Evolutionary conservation across 2,797 vertebrate species (phyloP).

Genomic region (Rachycentron canadum): DNA sequence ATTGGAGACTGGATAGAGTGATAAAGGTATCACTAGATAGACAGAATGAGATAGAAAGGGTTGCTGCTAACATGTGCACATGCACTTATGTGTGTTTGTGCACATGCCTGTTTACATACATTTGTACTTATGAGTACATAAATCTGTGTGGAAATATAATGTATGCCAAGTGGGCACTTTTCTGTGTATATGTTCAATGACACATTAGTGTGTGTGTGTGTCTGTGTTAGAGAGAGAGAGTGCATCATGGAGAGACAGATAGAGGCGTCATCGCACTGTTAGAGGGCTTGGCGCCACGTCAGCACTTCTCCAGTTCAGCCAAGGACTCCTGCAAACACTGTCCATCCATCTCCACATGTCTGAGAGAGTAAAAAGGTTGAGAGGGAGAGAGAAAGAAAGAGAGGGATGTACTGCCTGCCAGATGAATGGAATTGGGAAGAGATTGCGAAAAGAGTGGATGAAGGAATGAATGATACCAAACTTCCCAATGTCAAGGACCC

Average conservation of each 20-base stretch:
- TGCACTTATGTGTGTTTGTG: slow-evolving; percentile 30
- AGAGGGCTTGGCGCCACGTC: slow-evolving; percentile 79
- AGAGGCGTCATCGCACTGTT: slow-evolving; percentile 78
- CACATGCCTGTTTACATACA: slow-evolving; percentile 17
- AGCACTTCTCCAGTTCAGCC: slow-evolving; percentile 86
- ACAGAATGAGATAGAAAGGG: slow-evolving; percentile 47
- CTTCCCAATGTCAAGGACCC: slow-evolving; percentile 40
- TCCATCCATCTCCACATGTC: slow-evolving; percentile 75
- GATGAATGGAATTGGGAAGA: slow-evolving; percentile 31
- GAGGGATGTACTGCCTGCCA: slow-evolving; percentile 32
- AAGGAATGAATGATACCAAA: slow-evolving; percentile 45
- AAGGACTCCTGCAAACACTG: slow-evolving; percentile 81
- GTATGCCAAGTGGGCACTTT: slow-evolving; percentile 27
- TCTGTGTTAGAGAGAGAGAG: slow-evolving; percentile 18
- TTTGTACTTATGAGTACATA: slow-evolving; percentile 33
- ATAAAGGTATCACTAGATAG: slow-evolving; percentile 63
- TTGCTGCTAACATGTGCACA: slow-evolving; percentile 13
- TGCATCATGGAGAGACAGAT: slow-evolving; percentile 77
- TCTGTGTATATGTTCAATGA: slow-evolving; percentile 17
- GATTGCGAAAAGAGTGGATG: slow-evolving; percentile 30
- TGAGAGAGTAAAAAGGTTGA: slow-evolving; percentile 31
- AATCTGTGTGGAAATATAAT: slow-evolving; percentile 32
- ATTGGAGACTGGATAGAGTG: slow-evolving; percentile 63
- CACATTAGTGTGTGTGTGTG: slow-evolving; percentile 18
- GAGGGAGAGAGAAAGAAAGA: slow-evolving; percentile 17